Conservation (phyloP, 2,888 invertebrate genomes). For the Zootermopsis nevadensis region DNA sequence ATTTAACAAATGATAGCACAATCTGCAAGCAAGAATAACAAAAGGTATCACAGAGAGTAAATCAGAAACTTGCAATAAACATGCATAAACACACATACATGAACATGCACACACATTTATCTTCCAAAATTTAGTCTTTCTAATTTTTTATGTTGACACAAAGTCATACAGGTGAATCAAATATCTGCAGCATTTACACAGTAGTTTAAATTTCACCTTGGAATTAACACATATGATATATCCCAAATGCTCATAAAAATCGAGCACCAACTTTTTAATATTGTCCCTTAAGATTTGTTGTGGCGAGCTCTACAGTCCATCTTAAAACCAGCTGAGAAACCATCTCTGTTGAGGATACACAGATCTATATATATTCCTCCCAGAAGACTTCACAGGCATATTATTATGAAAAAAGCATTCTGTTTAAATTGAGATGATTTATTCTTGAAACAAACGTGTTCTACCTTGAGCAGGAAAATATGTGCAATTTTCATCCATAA, state of each 20-base stretch:
- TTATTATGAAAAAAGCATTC: too few relatives aligned
- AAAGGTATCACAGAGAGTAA: conserved; percentile 15
- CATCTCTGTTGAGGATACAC: too few relatives aligned
- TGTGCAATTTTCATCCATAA: too few relatives aligned
- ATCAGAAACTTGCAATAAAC: neutral
- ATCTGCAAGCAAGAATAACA: conserved; percentile 6
- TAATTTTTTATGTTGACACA: neutral
- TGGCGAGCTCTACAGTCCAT: too few relatives aligned
- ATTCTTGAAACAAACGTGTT: too few relatives aligned
- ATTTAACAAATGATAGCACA: neutral
- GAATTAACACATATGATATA: neutral
- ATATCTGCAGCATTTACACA: neutral
- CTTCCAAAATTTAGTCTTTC: neutral
- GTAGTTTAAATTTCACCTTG: neutral
- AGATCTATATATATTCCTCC: too few relatives aligned
- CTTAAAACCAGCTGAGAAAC: too few relatives aligned
- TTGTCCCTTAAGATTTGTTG: neutral
- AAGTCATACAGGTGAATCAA: neutral
- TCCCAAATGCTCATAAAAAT: neutral
- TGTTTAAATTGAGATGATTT: too few relatives aligned
- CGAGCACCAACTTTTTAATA: neutral
- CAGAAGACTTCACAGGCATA: too few relatives aligned
- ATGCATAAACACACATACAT: neutral
- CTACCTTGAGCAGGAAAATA: too few relatives aligned
- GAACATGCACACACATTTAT: neutral